Percentiles rank a stretch among this genome's conserved stretches.
These are phyloP conservation scores for Aegotheles bennettii DNA, from an alignment of 2,113 vertebrate genomes.

Conservation along the genomic window DNA sequence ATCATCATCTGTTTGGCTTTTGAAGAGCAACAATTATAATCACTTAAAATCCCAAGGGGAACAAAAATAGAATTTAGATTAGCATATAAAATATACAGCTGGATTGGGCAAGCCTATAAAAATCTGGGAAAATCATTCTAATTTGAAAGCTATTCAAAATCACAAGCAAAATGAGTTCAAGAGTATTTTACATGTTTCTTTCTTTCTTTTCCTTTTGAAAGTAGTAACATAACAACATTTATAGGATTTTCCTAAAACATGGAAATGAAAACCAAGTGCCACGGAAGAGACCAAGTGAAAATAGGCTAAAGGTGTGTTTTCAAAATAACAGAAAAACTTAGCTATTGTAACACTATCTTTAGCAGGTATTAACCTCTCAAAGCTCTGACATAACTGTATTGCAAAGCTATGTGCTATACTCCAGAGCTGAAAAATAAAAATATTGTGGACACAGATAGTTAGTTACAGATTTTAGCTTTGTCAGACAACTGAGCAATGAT, in stretches of 20 bases:
- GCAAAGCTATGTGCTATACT: background rate
- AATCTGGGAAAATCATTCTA: conserved; percentile 77
- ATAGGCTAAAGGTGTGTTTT: conserved; percentile 10
- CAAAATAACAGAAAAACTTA: background rate
- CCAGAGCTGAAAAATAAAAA: background rate
- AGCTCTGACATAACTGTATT: background rate
- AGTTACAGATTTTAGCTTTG: background rate
- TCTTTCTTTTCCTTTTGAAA: conserved; percentile 51
- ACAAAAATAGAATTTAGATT: conserved; percentile 86
- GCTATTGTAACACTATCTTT: background rate
- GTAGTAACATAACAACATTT: conserved; percentile 62
- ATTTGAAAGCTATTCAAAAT: conserved; percentile 81
- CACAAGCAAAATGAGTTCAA: conserved; percentile 73
- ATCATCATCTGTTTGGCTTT: conserved; percentile 88
- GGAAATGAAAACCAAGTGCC: conserved; percentile 29
- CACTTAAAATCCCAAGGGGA: conserved; percentile 84
- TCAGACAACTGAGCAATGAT: background rate
- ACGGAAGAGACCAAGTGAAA: conserved; percentile 28
- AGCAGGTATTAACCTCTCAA: background rate
- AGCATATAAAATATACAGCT: conserved; percentile 89
- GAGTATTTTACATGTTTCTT: conserved; percentile 73
- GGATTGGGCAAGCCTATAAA: conserved; percentile 81
- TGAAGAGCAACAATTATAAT: conserved; percentile 90
- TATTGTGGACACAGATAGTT: background rate
- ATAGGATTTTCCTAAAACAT: conserved; percentile 73